phyloP scores from a whole-genome alignment of 2,113 vertebrate genomes.

The Gorilla gorilla region DNA sequence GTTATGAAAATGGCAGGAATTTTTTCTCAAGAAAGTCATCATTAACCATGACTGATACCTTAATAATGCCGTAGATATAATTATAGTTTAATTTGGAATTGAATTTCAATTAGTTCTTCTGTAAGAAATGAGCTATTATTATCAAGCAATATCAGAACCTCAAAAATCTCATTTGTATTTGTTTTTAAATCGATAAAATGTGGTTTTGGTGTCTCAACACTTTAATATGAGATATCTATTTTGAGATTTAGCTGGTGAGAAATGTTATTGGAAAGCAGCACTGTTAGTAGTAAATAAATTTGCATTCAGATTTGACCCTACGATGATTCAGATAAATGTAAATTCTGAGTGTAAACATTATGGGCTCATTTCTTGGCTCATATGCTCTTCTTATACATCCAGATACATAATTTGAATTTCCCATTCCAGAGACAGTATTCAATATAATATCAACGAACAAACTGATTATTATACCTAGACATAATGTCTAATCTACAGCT shows the following conservation, averaged over 20 bases:
- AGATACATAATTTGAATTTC: not conserved
- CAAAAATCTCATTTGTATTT: constrained; percentile 61
- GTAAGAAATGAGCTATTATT: constrained; percentile 70
- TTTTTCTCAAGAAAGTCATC: constrained; percentile 69
- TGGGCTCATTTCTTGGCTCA: not conserved
- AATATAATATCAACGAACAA: not conserved
- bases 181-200: constrained; percentile 60
- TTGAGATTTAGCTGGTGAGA: constrained; percentile 27
- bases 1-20: constrained; percentile 73
- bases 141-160: constrained; percentile 51
- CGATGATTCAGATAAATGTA: constrained; percentile 3
- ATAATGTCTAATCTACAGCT: not conserved
- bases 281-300: constrained; percentile 25
- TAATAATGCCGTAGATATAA: constrained; percentile 70
- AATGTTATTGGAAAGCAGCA: constrained; percentile 9
- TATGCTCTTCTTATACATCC: not conserved
- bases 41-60: constrained; percentile 67
- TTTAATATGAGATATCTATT: constrained; percentile 41
- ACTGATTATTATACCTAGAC: not conserved
- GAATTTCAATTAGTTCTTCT: constrained; percentile 73
- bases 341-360: not conserved
- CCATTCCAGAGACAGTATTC: not conserved
- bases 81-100: constrained; percentile 72
- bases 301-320: not conserved
- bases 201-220: not conserved